phyloP scores from a whole-genome alignment of 2,797 vertebrate species.

The Tamandua tetradactyla region DNA sequence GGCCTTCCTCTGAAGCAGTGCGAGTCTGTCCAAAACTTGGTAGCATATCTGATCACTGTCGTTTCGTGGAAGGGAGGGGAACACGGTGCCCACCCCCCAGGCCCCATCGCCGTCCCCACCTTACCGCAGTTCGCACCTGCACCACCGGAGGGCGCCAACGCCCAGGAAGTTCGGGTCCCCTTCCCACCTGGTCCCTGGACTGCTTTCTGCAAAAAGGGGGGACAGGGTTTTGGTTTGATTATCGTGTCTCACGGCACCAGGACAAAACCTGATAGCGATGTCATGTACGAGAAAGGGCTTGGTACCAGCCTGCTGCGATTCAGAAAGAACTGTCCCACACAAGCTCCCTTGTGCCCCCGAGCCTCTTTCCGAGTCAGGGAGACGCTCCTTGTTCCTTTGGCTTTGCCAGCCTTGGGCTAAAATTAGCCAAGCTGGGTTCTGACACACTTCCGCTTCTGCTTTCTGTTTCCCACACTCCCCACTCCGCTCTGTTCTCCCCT shows the following conservation, averaged over 20 bases:
- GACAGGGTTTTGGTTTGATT: not conserved
- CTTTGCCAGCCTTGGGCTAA: not conserved
- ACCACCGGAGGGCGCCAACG: constrained; percentile 63
- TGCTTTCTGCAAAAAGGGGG: not conserved
- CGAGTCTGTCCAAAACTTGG: not conserved
- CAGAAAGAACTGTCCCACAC: too few relatives aligned
- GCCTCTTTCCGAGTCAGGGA: not conserved
- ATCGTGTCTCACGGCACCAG: not conserved
- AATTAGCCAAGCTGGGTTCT: not conserved
- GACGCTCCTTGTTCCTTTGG: not conserved
- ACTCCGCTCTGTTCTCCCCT: not conserved
- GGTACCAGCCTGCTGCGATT: too few relatives aligned
- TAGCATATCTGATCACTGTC: not conserved
- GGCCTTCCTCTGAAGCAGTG: too few relatives aligned
- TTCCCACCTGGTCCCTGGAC: not conserved
- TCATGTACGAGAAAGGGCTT: not conserved
- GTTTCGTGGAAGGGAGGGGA: not conserved
- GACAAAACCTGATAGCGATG: not conserved
- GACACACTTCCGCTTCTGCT: not conserved
- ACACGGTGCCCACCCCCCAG: accelerated
- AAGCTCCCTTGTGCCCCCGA: not conserved
- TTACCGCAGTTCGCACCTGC: accelerated
- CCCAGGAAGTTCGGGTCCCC: not conserved
- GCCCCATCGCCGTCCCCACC: not conserved
- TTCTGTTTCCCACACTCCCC: not conserved